phyloP scores from a whole-genome alignment of 2,113 vertebrate genomes.

The Onychorhynchus coronatus region DNA sequence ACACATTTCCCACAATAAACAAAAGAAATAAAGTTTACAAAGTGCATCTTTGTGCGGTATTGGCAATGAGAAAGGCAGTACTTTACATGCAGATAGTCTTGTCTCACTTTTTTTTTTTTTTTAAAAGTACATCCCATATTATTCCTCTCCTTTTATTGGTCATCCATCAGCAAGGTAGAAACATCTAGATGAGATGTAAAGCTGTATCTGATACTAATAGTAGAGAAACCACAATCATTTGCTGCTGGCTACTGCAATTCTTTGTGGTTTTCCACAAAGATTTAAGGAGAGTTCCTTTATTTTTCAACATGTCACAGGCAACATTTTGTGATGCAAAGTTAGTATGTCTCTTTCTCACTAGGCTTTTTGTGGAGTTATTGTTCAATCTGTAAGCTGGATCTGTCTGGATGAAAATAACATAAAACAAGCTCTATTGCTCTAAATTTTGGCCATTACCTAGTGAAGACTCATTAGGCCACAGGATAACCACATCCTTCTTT shows the following conservation, averaged over 20 bases:
- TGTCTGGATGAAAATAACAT: neutral
- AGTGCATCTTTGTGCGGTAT: accelerated
- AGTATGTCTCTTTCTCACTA: neutral
- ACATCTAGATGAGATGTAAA: neutral
- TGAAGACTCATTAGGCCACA: neutral
- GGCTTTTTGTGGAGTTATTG: neutral
- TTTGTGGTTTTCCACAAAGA: neutral
- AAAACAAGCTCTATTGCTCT: neutral
- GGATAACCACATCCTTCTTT: neutral
- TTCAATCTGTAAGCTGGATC: neutral
- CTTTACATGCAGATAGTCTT: neutral
- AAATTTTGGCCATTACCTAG: neutral
- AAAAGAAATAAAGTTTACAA: neutral
- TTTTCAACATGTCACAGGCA: neutral
- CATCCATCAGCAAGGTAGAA: neutral
- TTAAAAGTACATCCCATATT: neutral
- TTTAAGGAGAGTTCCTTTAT: neutral
- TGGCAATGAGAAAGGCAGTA: neutral
- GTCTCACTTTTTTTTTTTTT: neutral
- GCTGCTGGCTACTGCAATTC: neutral
- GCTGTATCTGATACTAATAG: neutral
- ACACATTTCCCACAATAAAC: neutral
- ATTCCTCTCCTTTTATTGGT: neutral
- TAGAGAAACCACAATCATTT: neutral
- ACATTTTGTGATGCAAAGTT: neutral